phyloP scores from a whole-genome alignment of 2,797 vertebrate genomes.

The Tokudaia muenninki region DNA sequence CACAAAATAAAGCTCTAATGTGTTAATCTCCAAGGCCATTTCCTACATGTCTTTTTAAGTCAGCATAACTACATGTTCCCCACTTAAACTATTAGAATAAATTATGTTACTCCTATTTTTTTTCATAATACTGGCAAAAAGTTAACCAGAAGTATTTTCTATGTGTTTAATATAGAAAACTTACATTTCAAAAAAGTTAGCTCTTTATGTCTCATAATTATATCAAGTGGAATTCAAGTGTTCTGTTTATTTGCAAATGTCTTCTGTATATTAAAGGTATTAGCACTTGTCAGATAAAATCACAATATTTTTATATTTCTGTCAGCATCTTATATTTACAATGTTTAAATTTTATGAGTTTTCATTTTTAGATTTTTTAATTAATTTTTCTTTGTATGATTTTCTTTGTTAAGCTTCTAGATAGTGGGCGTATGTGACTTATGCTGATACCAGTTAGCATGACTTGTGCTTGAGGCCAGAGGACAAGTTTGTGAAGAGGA shows the following conservation, averaged over 20 bases:
- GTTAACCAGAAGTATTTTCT: neutral
- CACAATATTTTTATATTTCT: neutral
- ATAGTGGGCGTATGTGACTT: too few relatives aligned
- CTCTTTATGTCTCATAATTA: neutral
- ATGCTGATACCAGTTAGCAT: neutral
- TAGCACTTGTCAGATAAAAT: neutral
- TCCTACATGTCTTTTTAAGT: neutral
- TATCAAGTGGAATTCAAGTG: neutral
- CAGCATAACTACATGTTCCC: neutral
- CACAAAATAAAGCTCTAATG: neutral
- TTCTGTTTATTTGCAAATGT: conserved; percentile 7
- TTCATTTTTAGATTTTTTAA: conserved; percentile 38
- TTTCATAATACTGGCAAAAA: neutral
- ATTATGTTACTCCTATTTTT: neutral
- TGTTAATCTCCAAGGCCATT: neutral
- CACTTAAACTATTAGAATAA: neutral
- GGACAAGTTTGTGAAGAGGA: neutral
- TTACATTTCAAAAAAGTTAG: neutral
- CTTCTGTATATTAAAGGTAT: neutral
- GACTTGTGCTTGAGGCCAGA: neutral
- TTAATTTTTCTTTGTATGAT: neutral
- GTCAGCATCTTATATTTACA: neutral
- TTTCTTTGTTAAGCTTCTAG: neutral
- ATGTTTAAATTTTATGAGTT: neutral
- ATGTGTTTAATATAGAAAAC: neutral